These are phyloP conservation scores for Musca domestica DNA, from an alignment of 1,140 invertebrate genomes.

Conservation along the genomic window DNA sequence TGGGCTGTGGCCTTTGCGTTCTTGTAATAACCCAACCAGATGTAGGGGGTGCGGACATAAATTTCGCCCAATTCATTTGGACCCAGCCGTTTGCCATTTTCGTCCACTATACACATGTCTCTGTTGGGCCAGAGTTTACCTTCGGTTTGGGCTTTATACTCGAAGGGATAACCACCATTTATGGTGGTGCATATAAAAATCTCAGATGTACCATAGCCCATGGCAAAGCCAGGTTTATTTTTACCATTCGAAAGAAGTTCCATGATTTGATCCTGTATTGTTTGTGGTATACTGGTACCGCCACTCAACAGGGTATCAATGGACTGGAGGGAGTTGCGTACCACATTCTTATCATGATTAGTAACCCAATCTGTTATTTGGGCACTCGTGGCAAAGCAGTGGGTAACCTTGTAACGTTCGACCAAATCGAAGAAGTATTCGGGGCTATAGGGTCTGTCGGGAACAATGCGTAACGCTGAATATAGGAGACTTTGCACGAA, in stretches of 20 bases:
- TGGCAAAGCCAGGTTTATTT: conserved; percentile 31
- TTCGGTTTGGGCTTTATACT: conserved; percentile 40
- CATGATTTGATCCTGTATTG: conserved; percentile 34
- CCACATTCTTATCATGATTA: not conserved
- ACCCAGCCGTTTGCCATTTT: conserved; percentile 39
- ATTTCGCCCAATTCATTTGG: conserved; percentile 59
- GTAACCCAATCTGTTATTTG: conserved; percentile 32
- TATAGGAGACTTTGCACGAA: conserved; percentile 38
- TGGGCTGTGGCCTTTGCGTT: conserved; percentile 62
- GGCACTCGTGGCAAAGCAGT: conserved; percentile 35
- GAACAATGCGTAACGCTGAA: conserved; percentile 41
- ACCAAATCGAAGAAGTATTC: conserved; percentile 41
- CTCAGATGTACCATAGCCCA: conserved; percentile 42
- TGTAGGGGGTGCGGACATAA: conserved; percentile 55
- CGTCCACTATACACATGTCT: conserved; percentile 36
- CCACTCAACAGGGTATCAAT: conserved; percentile 38
- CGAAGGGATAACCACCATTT: conserved; percentile 38
- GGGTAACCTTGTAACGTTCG: conserved; percentile 35
- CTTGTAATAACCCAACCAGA: conserved; percentile 60
- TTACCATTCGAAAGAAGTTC: conserved; percentile 32
- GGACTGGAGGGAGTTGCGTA: conserved; percentile 27
- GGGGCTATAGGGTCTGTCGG: conserved; percentile 36
- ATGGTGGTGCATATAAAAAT: conserved; percentile 33
- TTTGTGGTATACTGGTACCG: conserved; percentile 39
- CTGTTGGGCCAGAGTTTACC: conserved; percentile 43